Conservation (phyloP, 2,888 invertebrate species). For the Tineola bisselliella region DNA sequence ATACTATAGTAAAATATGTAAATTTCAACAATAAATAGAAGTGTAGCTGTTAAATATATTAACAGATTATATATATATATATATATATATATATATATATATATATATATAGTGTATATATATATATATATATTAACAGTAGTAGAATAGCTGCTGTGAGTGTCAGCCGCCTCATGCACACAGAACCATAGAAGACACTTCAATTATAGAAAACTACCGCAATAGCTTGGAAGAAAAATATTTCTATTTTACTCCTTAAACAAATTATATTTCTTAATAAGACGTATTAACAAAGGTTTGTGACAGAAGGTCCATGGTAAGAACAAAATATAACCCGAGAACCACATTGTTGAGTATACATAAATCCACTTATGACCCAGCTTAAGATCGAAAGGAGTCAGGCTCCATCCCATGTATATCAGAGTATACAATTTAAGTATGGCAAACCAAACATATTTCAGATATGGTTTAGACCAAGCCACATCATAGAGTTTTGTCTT, state of each 20-base stretch:
- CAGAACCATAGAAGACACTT: no score
- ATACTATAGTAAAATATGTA: no score
- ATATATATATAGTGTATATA: no score
- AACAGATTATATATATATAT: no score
- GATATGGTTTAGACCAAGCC: conserved; percentile 41
- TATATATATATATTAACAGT: no score
- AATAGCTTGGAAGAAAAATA: no score
- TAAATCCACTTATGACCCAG: conserved; percentile 74
- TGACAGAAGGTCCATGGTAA: conserved; percentile 72
- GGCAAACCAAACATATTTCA: conserved; percentile 61
- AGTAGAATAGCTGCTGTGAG: no score
- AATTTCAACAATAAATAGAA: no score
- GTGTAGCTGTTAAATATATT: no score
- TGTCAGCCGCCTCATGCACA: no score
- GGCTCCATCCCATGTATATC: conserved; percentile 85
- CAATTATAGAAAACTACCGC: no score
- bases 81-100: no score
- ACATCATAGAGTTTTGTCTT: conserved; percentile 56
- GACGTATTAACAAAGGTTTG: conserved; percentile 40
- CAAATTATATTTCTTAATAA: conserved; percentile 2
- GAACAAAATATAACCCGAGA: conserved; percentile 75
- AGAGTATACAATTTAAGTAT: conserved; percentile 78
- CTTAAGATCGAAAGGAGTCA: conserved; percentile 78
- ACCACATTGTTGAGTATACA: conserved; percentile 72
- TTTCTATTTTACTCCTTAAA: neutral